Base-by-base conservation (phyloP, 1,140 invertebrate species). In the Listronotus bonariensis region DNA sequence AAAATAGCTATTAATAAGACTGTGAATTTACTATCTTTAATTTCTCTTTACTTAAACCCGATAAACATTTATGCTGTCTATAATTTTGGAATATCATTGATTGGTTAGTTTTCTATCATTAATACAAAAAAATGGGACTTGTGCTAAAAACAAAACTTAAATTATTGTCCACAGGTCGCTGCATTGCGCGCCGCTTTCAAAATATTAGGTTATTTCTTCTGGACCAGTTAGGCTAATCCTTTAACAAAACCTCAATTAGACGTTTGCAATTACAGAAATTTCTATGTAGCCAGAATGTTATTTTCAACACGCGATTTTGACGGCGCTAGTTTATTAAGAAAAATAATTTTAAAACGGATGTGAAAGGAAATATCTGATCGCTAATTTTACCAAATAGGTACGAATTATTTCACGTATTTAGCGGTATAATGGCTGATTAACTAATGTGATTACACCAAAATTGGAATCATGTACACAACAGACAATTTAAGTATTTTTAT, bases 221-320 rank as follows among this genome's bases (percentile, higher is more conserved):
- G 54, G 54, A 31, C 12, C n/a, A 56, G 54, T 56, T 56, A 12
- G 54, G 38, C 3, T 9, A 14, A 8, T 6, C 12, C 54, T n/a
- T n/a, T 6, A 6, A 18, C 17, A 15, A 43, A 53, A 42, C 54
- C 54, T 17, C 10, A 43, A 56, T 56, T 56, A 56, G 38, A 56
- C 40, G 34, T 56, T 43, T 56, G 54, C 54, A 56, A 56, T 56
- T 56, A 56, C 54, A 56, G 54, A 56, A 56, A 56, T 56, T 26
- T 56, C 54, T 56, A 56, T 36, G 54, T 56, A 56, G 54, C 54
- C 41, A 15, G 38, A 56, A 56, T 59, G 57, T 59, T 51, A 59
- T 59, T 59, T 59, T 5, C 57, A 51, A 59, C 57, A 59, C 57
- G 57, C 57, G 43, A 59, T 59, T 40, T 48, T 20, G 57, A 57